Percentiles rank a stretch among this genome's conserved stretches.
phyloP scores from a whole-genome alignment of 2,113 vertebrate genomes.

The Lasiurus borealis region DNA sequence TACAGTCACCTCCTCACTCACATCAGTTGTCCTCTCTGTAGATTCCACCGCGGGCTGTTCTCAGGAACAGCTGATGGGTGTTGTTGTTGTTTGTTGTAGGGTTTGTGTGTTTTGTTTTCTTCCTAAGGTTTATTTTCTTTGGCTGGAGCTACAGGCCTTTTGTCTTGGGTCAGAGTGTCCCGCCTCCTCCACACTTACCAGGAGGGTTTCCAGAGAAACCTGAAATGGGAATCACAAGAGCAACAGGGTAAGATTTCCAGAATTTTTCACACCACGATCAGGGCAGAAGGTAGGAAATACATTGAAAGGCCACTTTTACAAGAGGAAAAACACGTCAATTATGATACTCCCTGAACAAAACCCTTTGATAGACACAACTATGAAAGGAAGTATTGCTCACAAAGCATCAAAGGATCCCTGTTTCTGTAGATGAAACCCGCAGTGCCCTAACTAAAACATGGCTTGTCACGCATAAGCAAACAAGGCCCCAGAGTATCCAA shows the following conservation, averaged over 20 bases:
- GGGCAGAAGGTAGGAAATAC: background rate
- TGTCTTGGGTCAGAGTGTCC: conserved; percentile 80
- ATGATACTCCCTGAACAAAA: background rate
- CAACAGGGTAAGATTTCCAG: conserved; percentile 60
- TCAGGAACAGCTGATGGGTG: conserved; percentile 39
- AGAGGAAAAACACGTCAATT: background rate
- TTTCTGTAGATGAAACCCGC: background rate
- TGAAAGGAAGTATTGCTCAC: background rate
- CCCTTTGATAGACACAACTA: background rate
- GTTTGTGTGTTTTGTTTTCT: background rate
- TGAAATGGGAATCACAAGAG: conserved; percentile 79
- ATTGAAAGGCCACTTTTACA: conserved; percentile 1
- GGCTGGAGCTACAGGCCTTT: conserved; percentile 79
- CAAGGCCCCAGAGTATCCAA: conserved; percentile 31
- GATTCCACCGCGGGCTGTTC: conserved; percentile 69
- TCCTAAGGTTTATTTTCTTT: conserved; percentile 78
- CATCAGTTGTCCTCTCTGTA: conserved; percentile 61
- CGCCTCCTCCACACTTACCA: conserved; percentile 83
- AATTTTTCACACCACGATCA: background rate
- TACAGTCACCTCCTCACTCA: conserved; percentile 76
- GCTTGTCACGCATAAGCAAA: conserved; percentile 33
- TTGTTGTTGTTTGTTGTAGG: background rate
- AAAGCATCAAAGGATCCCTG: background rate
- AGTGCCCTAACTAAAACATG: background rate
- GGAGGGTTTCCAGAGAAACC: conserved; percentile 84